Base-by-base conservation (phyloP, 2,888 invertebrate genomes). In the Aspidiotus destructor region DNA sequence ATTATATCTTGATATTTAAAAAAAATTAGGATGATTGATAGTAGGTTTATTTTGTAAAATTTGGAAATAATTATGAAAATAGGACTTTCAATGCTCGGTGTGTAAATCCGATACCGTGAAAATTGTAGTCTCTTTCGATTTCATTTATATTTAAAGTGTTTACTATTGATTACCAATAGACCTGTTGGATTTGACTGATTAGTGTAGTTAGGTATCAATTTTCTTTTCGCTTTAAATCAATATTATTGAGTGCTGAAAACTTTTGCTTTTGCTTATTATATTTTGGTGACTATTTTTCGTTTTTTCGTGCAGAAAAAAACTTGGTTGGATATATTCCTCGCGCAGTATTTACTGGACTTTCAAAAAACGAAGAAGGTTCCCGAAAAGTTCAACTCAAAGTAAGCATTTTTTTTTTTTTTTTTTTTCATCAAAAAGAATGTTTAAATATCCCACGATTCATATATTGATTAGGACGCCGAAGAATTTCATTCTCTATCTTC, bases 261-360 rank as follows among this genome's bases (percentile, higher is more conserved):
- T 40, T 52, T n/a, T 44, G 48, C 44, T 62, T 62, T 1, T 11
- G 7, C 8, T 60, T 44, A 28, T 15, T 48, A 16, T 62, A 5
- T 10, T 69, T 70, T 58, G 62, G 68, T 72, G 72, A 75, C 72
- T 63, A 79, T 78, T 17, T 28, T 28, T 28, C 28, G 5, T 28
- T 28, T 28, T 28, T 28, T 28, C 28, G 28, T 28, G 5, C 79
- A 85, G 85, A 85, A 84, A 81, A 83, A 84, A 63, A 81, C 81
- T 69, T 85, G 85, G 85, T 78, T 85, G 72, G 85, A 85, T 75
- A 76, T 84, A 72, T 84, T 85, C 75, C 77, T 85, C 71, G 83
- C 84, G 41, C 84, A 85, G 75, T 81, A 85, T 72, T 77, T 85
- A 60, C 79, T 82, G 53, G 81, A 83, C 8, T 60, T 64, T 41